Conservation (phyloP, 92 coral and sea anemone genomes). For the Siderastrea radians region DNA sequence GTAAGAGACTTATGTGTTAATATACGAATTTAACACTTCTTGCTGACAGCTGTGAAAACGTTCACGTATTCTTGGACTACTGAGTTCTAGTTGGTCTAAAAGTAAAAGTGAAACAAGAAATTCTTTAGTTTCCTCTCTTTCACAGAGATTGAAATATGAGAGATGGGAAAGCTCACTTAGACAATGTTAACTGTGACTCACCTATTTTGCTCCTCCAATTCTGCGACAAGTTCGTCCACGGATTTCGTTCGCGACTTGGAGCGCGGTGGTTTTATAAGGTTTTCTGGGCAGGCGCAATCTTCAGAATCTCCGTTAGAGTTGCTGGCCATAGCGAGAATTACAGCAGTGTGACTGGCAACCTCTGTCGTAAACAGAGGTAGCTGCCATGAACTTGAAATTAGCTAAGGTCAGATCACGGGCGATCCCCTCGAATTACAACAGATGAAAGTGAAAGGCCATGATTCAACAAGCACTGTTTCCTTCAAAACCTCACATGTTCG, state of each 20-base stretch:
- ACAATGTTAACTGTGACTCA: conserved; percentile 4
- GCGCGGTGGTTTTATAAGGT: conserved; percentile 13
- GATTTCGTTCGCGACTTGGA: conserved; percentile 64
- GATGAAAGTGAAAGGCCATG: neutral
- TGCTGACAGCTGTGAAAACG: no score
- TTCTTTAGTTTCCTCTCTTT: no score
- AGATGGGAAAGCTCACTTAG: neutral
- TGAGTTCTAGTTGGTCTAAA: no score
- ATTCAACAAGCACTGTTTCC: neutral
- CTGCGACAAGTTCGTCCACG: conserved; percentile 76
- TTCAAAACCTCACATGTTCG: neutral
- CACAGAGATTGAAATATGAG: no score
- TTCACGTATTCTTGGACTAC: no score
- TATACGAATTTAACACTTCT: no score
- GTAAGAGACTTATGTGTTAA: no score
- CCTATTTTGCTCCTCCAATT: conserved; percentile 90
- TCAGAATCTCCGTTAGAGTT: conserved; percentile 37
- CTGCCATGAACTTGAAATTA: conserved; percentile 29
- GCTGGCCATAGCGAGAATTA: conserved; percentile 24
- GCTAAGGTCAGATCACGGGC: neutral
- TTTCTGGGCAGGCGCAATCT: conserved; percentile 19
- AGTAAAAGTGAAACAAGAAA: no score
- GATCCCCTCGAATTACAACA: neutral
- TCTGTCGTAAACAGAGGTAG: neutral
- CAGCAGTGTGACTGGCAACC: conserved; percentile 5